A percentile compares a stretch with the other conserved stretches of the same genome.
phyloP scores from a whole-genome alignment of 2,888 invertebrate species.

The Morpho deidamia region DNA sequence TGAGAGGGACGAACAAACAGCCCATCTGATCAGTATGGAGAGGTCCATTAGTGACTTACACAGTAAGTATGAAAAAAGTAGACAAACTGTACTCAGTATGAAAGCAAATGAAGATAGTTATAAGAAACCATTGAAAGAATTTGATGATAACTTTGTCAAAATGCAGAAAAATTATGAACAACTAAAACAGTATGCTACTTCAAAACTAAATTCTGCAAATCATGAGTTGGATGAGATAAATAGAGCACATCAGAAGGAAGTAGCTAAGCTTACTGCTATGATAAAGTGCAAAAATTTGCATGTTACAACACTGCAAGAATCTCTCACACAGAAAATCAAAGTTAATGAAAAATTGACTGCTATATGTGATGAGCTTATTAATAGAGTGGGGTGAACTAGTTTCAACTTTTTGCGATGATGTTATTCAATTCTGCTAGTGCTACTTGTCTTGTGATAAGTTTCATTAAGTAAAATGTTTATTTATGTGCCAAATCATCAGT shows the following conservation, averaged over 20 bases:
- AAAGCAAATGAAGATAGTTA: conserved; percentile 83
- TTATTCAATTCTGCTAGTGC: conserved; percentile 42
- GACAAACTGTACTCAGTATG: conserved; percentile 75
- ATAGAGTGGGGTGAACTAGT: conserved; percentile 65
- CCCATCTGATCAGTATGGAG: conserved; percentile 80
- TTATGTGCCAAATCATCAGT: conserved; percentile 53
- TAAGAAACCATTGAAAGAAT: conserved; percentile 82
- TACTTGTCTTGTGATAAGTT: conserved; percentile 55
- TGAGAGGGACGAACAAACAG: conserved; percentile 80
- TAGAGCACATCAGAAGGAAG: conserved; percentile 86
- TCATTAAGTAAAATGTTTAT: conserved; percentile 46
- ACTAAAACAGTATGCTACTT: conserved; percentile 92
- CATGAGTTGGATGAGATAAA: conserved; percentile 87
- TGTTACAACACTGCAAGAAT: conserved; percentile 87
- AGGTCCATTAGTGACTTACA: conserved; percentile 81
- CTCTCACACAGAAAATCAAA: conserved; percentile 90
- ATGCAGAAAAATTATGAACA: conserved; percentile 91
- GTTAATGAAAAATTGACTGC: conserved; percentile 93
- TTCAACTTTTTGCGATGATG: conserved; percentile 16
- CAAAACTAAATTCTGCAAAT: conserved; percentile 86
- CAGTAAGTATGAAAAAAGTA: conserved; percentile 82
- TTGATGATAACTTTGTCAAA: conserved; percentile 82
- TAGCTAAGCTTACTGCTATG: conserved; percentile 90
- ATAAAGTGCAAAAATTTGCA: conserved; percentile 93
- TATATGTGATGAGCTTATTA: conserved; percentile 95